Conservation (phyloP, 2,797 vertebrate genomes). For the Eleutherodactylus coqui region DNA sequence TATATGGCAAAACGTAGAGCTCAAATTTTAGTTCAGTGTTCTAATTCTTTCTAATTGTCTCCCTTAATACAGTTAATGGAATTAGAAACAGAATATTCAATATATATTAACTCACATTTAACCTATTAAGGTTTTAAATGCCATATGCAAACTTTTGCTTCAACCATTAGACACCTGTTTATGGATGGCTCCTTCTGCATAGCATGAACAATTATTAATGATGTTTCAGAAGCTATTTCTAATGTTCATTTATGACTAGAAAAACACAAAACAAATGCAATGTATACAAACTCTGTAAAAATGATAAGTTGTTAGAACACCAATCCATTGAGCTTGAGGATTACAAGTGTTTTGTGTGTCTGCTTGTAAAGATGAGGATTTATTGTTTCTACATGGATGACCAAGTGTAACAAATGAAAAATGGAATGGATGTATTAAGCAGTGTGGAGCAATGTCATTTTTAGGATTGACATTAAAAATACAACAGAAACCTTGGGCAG, state of each 20-base stretch:
- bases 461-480: constrained; percentile 53
- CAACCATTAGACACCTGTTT: background rate
- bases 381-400: constrained; percentile 57
- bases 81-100: background rate
- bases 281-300: constrained; percentile 37
- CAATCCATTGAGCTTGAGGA: constrained; percentile 46
- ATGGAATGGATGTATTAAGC: constrained; percentile 41
- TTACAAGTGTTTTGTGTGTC: constrained; percentile 53
- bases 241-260: constrained; percentile 6
- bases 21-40: background rate
- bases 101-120: background rate
- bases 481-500: constrained; percentile 6
- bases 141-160: no score
- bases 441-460: constrained; percentile 54
- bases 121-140: background rate
- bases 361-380: constrained; percentile 53
- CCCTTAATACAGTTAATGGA: background rate
- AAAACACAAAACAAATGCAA: background rate
- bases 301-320: constrained; percentile 47
- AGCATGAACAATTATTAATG: background rate
- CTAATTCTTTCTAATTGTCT: background rate
- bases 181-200: background rate
- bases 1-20: background rate
- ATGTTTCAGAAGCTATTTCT: background rate
- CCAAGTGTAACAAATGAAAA: constrained; percentile 55